phyloP scores from a whole-genome alignment of 2,113 vertebrate species.

The Felis catus region F.catus_Fca126_mat1.0 CM031412.1:86860001-86860500 shows the following conservation, averaged over 20 bases:
- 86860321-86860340: conserved; percentile 53
- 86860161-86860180: conserved; percentile 36
- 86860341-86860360: conserved; percentile 67
- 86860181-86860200: conserved; percentile 36
- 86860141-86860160: conserved; percentile 51
- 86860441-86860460: conserved; percentile 64
- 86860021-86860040: conserved; percentile 54
- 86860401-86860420: conserved; percentile 58
- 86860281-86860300: conserved; percentile 38
- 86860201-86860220: conserved; percentile 53
- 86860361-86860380: conserved; percentile 71
- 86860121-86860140: conserved; percentile 74
- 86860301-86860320: conserved; percentile 73
- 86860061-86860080: conserved; percentile 25
- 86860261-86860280: conserved; percentile 62
- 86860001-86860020: conserved; percentile 60
- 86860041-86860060: conserved; percentile 65
- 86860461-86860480: conserved; percentile 56
- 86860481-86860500: conserved; percentile 56
- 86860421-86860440: conserved; percentile 69
- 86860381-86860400: conserved; percentile 40
- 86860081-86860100: not conserved
- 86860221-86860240: conserved; percentile 63
- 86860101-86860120: conserved; percentile 36
- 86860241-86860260: conserved; percentile 62